These are phyloP conservation scores for Glossosoma conforme DNA, from an alignment of 1,140 invertebrate species.

Conservation along the genomic window DNA sequence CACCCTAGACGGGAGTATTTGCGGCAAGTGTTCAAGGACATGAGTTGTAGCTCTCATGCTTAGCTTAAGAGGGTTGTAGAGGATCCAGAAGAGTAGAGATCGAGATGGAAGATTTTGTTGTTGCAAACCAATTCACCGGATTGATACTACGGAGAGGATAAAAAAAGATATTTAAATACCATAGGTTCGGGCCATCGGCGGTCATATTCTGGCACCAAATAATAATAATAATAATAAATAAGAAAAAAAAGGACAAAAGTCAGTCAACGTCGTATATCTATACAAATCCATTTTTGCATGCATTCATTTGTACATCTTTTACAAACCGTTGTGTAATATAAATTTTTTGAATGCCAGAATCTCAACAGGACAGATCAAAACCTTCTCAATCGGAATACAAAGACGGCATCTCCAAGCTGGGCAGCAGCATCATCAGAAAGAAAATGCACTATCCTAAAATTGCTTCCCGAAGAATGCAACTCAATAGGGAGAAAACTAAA, in stretches of 20 bases:
- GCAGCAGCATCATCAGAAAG: constrained; percentile 52
- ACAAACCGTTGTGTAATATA: background rate
- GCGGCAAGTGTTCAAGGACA: too few species aligned
- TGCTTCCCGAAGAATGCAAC: background rate
- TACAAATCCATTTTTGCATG: background rate
- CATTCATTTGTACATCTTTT: background rate
- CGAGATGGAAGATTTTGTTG: too few species aligned
- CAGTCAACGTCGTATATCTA: background rate
- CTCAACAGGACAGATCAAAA: background rate
- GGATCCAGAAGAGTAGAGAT: too few species aligned
- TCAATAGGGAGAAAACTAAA: background rate
- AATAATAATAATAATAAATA: background rate
- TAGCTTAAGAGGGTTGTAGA: too few species aligned
- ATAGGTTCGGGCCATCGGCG: too few species aligned
- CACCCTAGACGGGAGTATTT: too few species aligned
- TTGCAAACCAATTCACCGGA: too few species aligned
- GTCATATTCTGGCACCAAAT: background rate
- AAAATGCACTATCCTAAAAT: constrained; percentile 33
- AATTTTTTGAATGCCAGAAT: background rate
- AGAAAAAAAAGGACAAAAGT: background rate
- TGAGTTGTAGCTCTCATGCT: too few species aligned
- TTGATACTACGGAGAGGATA: too few species aligned
- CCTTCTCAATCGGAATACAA: constrained; percentile 51
- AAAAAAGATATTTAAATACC: too few species aligned
- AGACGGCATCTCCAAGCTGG: constrained; percentile 53